Conservation (phyloP, 2,888 invertebrate genomes). For the Heliconius aoede region DNA sequence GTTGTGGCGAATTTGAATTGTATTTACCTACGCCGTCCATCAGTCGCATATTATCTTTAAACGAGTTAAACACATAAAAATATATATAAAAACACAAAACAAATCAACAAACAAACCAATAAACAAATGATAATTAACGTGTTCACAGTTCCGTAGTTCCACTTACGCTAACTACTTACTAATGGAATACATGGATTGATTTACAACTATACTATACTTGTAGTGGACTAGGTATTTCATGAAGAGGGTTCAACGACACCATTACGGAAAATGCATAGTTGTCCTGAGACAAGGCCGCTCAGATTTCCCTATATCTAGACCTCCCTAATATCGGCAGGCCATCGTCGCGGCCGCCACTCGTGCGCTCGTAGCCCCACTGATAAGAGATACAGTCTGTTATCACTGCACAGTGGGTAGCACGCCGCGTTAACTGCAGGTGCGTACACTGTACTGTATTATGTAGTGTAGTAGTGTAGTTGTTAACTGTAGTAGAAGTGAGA, state of each 20-base stretch:
- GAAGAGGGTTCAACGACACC: constrained; percentile 13
- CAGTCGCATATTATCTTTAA: too few species aligned
- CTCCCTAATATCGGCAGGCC: constrained; percentile 6
- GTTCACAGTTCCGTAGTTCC: background rate
- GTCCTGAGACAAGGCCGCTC: constrained; percentile 2
- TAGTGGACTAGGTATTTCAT: constrained; percentile 3
- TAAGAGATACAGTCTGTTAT: constrained; percentile 13
- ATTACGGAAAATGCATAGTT: constrained; percentile 26
- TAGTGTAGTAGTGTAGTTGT: background rate
- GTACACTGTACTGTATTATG: constrained; percentile 7
- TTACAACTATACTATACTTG: background rate
- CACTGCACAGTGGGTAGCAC: constrained; percentile 19
- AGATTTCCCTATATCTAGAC: constrained; percentile 25
- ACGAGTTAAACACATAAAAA: too few species aligned
- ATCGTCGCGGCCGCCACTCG: constrained; percentile 11
- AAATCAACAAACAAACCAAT: background rate
- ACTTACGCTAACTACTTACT: background rate
- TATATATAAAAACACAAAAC: too few species aligned
- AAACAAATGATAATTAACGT: background rate
- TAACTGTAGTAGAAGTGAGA: background rate
- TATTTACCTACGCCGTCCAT: too few species aligned
- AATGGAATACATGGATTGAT: background rate
- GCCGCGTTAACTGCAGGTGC: constrained; percentile 18
- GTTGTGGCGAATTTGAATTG: too few species aligned
- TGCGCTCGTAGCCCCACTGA: background rate